A percentile compares a stretch with the other conserved stretches of the same genome.
Conservation (phyloP, 2,797 vertebrate species). For the Ispidina picta region DNA sequence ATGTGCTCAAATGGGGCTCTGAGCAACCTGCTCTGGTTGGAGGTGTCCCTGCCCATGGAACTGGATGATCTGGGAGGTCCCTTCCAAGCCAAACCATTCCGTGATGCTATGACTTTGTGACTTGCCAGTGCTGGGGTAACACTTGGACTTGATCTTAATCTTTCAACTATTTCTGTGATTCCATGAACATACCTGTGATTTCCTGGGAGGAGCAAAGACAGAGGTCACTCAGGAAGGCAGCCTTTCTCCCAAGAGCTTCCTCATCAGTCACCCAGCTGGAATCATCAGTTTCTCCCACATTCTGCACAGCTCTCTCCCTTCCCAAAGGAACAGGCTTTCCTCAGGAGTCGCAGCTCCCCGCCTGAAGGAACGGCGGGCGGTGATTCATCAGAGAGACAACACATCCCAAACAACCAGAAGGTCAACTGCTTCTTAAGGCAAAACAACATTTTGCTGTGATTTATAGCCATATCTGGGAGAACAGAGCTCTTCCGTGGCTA, state of each 20-base stretch:
- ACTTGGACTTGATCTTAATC: not conserved
- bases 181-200: not conserved
- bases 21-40: too few relatives aligned
- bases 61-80: too few relatives aligned
- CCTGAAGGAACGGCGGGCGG: conserved; percentile 13
- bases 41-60: too few relatives aligned
- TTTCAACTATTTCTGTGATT: not conserved
- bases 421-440: conserved; percentile 64
- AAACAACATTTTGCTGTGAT: conserved; percentile 46
- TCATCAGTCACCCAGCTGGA: not conserved
- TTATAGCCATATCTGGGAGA: conserved; percentile 5
- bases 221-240: fast-evolving
- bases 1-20: too few relatives aligned
- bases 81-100: too few relatives aligned
- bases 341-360: not conserved
- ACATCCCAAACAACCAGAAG: conserved; percentile 44
- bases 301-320: not conserved
- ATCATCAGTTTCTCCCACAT: not conserved
- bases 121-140: not conserved
- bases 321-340: not conserved
- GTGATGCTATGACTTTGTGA: not conserved
- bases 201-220: not conserved
- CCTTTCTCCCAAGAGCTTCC: not conserved
- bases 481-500: not conserved
- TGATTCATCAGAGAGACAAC: conserved; percentile 60